Conservation (phyloP, 1,140 invertebrate genomes). For the Drosophila biarmipes region DNA sequence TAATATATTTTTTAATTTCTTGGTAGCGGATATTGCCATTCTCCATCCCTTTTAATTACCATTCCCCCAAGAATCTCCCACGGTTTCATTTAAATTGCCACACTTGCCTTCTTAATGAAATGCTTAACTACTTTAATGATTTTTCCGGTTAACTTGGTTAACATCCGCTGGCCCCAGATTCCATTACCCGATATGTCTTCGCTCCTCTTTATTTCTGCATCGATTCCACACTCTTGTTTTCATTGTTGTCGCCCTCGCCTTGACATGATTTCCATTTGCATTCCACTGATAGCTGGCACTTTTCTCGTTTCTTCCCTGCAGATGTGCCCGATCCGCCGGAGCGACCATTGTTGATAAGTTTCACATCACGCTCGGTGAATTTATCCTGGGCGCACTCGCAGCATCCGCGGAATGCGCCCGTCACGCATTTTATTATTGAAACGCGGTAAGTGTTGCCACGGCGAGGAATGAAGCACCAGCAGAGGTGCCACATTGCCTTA, state of each 20-base stretch:
- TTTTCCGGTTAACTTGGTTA: conserved; percentile 68
- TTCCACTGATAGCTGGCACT: conserved; percentile 64
- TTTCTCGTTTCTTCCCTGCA: conserved; percentile 76
- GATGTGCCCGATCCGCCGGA: conserved; percentile 90
- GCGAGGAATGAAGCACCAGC: not conserved
- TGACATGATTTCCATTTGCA: conserved; percentile 71
- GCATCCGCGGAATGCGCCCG: conserved; percentile 89
- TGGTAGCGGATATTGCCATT: not conserved
- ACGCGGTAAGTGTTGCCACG: conserved; percentile 87
- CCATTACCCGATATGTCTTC: conserved; percentile 55
- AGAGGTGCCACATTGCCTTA: not conserved
- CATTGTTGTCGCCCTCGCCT: conserved; percentile 36
- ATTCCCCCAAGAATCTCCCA: not conserved
- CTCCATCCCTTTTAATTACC: not conserved
- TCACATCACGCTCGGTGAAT: conserved; percentile 90
- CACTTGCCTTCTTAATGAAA: conserved; percentile 47
- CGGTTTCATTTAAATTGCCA: conserved; percentile 7
- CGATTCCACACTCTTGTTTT: conserved; percentile 36
- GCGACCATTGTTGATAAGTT: conserved; percentile 89
- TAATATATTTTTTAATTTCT: not conserved
- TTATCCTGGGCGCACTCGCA: conserved; percentile 90
- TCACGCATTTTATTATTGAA: conserved; percentile 90
- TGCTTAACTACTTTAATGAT: conserved; percentile 69
- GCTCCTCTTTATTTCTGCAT: conserved; percentile 17
- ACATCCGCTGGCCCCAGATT: conserved; percentile 38